Percentiles rank a stretch among this genome's conserved stretches.
Evolutionary conservation across 2,888 invertebrate genomes (phyloP).

Genomic region (Trissonchulus latispiculum): DNA sequence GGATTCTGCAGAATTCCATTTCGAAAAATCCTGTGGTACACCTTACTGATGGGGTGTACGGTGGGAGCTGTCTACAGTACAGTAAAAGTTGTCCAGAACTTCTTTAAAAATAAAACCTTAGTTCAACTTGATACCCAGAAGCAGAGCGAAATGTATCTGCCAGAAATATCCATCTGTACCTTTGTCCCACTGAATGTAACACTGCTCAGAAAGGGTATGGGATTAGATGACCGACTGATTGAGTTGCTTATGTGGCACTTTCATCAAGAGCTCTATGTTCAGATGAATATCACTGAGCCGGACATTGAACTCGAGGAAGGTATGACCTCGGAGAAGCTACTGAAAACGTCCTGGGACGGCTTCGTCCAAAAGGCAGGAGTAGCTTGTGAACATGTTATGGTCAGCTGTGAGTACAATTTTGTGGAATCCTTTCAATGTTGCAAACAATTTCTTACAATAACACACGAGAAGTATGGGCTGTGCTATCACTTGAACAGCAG

Average conservation of each 20-base stretch:
- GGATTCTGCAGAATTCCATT: too few relatives aligned
- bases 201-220: not conserved
- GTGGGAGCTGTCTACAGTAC: not conserved
- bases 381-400: not conserved
- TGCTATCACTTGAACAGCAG: not conserved
- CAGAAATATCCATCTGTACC: not conserved
- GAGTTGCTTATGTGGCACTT: not conserved
- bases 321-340: not conserved
- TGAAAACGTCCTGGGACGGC: not conserved
- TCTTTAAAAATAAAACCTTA: not conserved
- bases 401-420: not conserved
- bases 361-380: not conserved
- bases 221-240: not conserved
- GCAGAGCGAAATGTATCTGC: not conserved
- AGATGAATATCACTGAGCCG: not conserved
- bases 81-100: not conserved
- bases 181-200: not conserved
- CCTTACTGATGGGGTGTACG: not conserved
- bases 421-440: not conserved
- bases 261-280: not conserved
- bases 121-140: not conserved
- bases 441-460: not conserved
- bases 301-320: not conserved
- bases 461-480: not conserved
- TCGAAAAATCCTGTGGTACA: not conserved